Base-by-base conservation (phyloP, 2,888 invertebrate genomes). In the Serrognathus titanus region DNA sequence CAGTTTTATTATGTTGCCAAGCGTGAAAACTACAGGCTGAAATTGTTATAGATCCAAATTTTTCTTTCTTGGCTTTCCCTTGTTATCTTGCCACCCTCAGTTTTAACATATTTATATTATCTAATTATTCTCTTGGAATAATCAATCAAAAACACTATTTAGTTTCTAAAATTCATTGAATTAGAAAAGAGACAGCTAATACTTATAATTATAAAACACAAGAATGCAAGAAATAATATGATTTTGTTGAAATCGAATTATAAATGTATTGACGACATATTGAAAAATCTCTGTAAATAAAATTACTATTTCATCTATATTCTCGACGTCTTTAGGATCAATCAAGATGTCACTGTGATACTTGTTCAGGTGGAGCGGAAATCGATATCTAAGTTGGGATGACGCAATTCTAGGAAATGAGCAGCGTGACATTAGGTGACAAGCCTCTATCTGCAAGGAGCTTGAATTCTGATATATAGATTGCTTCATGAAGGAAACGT, bases 341-440 rank as follows among this genome's bases (percentile, higher is more conserved):
- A 63, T 63, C 63, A 61, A 55, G 61, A 63, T 58, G 61, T 58
- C 58, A 59, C 48, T 51, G 48, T 55, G 61, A 59, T 63, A 61
- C 31, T 41, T 57, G 46, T 59, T 61, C 63, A 63, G 63, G 63
- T 63, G 57, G 53, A 63, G 59, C 59, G 59, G 63, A 63, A 63
- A 63, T 63, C 63, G 61, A 63, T 63, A 63, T 55, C 58, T 57
- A 51, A 57, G 47, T 41, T 55, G 55, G 49, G 55, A 59, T 61
- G 58, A 57, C 57, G 61, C 49, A 31, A 59, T 53, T 54, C 53
- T 40, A 48, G 60, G 58, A 60, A 62, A 62, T 60, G 62, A 62
- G 48, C 58, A 52, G 37, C 57, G 54, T 56, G 62, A 58, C 57
- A 51, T 53, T 48, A 58, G 60, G 51, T 57, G 58, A 58, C 57